Conservation (phyloP, 2,888 invertebrate genomes). For the Eustalomyia histrio region DNA sequence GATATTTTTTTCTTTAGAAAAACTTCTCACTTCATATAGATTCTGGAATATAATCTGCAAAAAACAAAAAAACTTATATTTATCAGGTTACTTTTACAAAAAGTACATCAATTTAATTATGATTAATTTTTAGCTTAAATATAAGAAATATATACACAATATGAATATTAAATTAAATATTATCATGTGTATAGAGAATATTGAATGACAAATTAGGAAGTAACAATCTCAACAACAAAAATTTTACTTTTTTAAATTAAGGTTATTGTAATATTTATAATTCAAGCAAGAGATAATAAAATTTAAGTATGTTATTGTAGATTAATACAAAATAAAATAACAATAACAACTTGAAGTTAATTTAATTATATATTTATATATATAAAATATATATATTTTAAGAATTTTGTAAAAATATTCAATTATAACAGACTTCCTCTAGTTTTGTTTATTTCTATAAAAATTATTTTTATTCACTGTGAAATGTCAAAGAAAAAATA, state of each 20-base stretch:
- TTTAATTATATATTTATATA: too few relatives aligned
- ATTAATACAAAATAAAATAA: too few relatives aligned
- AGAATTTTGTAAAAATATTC: too few relatives aligned
- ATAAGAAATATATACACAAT: conserved; percentile 49
- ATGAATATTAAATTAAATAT: conserved; percentile 52
- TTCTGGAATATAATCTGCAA: conserved; percentile 6
- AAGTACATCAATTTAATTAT: conserved; percentile 28
- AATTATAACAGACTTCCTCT: conserved; percentile 31
- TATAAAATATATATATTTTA: too few relatives aligned
- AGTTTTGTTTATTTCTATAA: not conserved
- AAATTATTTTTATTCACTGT: not conserved
- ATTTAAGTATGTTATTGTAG: too few relatives aligned
- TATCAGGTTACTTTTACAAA: not conserved
- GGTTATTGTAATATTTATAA: conserved; percentile 22
- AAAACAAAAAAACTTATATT: conserved; percentile 26
- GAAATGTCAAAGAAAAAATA: conserved; percentile 6
- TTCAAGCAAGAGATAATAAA: not conserved
- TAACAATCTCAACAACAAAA: conserved; percentile 52
- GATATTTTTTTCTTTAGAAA: conserved; percentile 12
- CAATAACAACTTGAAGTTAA: too few relatives aligned
- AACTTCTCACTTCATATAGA: not conserved
- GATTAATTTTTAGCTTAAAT: conserved; percentile 33
- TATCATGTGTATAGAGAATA: conserved; percentile 10
- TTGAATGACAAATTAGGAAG: conserved; percentile 71
- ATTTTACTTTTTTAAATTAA: conserved; percentile 58